Conservation (phyloP, 1,140 invertebrate species). For the Acromyrmex charruanus region DNA sequence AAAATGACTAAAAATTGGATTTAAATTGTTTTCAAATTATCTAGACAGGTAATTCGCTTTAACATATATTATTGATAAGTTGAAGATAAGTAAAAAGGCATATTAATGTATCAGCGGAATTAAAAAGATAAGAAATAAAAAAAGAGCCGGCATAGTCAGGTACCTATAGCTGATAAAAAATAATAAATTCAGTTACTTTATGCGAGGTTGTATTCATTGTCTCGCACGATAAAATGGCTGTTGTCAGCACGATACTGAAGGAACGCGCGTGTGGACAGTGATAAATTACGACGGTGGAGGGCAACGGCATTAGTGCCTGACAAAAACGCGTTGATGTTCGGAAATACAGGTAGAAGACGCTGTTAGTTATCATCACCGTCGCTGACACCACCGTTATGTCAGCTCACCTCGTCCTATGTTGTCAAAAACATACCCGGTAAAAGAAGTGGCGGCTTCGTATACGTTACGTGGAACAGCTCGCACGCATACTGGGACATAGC, state of each 20-base stretch:
- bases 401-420: slow-evolving; percentile 10
- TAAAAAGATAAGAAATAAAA: background rate
- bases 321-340: slow-evolving; percentile 66
- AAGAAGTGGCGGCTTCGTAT: slow-evolving; percentile 13
- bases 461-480: slow-evolving; percentile 22
- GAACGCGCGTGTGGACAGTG: slow-evolving; percentile 38
- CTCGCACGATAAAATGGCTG: slow-evolving; percentile 56
- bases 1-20: background rate
- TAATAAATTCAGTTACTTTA: slow-evolving; percentile 57
- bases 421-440: slow-evolving; percentile 19
- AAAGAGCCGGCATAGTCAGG: background rate
- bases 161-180: slow-evolving; percentile 35
- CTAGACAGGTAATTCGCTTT: background rate
- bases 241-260: slow-evolving; percentile 41
- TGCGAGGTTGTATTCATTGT: slow-evolving; percentile 51
- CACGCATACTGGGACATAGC: slow-evolving; percentile 26
- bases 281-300: slow-evolving; percentile 59
- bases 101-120: background rate
- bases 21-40: background rate
- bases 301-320: slow-evolving; percentile 55
- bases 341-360: slow-evolving; percentile 66
- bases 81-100: background rate
- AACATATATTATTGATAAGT: background rate
- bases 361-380: slow-evolving; percentile 59
- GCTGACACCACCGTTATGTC: slow-evolving; percentile 9